phyloP scores from a whole-genome alignment of 2,797 vertebrate genomes.

The Somateria mollissima region DNA sequence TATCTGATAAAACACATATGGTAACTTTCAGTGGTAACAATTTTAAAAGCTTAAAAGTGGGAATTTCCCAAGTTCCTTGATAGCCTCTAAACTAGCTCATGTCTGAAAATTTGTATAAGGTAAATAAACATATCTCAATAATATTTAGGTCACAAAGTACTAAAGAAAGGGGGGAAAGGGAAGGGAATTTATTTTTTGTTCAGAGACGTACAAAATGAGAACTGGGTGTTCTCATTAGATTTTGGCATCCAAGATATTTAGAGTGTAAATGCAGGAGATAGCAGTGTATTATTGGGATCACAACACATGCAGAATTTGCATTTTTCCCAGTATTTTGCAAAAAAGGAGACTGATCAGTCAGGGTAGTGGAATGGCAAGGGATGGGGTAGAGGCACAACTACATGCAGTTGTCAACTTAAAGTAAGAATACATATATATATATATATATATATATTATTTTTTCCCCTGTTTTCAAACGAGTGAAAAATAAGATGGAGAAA shows the following conservation, averaged over 20 bases:
- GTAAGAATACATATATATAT: not conserved
- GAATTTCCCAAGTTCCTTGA: not conserved
- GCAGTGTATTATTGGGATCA: not conserved
- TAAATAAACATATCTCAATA: not conserved
- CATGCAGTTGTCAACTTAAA: not conserved
- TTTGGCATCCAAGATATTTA: not conserved
- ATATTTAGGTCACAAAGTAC: not conserved
- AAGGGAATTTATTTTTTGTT: not conserved
- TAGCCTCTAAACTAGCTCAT: not conserved
- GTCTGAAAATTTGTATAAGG: not conserved
- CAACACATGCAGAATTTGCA: not conserved
- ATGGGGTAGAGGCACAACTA: not conserved
- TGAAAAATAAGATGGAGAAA: not conserved
- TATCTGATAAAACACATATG: not conserved
- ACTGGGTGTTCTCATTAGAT: not conserved
- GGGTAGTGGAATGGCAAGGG: no score
- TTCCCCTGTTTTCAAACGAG: not conserved
- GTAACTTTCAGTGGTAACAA: not conserved
- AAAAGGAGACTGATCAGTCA: not conserved
- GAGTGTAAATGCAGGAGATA: not conserved
- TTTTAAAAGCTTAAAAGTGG: not conserved
- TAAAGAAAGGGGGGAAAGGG: rapidly evolving
- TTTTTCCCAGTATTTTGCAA: not conserved
- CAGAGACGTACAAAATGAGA: not conserved
- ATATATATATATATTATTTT: no score